Conservation (phyloP, 1,140 invertebrate species). For the Oppia nitens region DNA sequence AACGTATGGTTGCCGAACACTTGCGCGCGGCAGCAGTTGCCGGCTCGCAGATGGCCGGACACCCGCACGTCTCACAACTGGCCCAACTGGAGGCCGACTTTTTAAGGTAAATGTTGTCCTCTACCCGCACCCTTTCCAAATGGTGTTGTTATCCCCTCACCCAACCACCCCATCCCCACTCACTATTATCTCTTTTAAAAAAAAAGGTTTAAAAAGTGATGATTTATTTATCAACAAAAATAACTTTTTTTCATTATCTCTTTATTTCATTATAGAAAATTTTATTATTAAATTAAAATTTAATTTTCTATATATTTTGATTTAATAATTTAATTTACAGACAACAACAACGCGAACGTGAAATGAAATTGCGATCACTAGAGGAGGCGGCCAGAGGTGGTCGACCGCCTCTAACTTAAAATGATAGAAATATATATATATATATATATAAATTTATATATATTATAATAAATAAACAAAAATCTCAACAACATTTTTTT, state of each 20-base stretch:
- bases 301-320: too few species aligned
- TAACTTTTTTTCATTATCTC: background rate
- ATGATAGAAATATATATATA: too few species aligned
- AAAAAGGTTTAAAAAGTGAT: too few species aligned
- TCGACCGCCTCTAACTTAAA: background rate
- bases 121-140: too few species aligned
- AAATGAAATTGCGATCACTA: background rate
- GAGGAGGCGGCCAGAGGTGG: background rate
- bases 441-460: too few species aligned
- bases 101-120: background rate
- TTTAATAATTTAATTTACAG: too few species aligned
- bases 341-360: background rate
- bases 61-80: background rate
- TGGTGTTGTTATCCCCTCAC: too few species aligned
- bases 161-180: too few species aligned
- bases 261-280: too few species aligned
- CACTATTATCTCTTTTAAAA: too few species aligned
- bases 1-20: constrained; percentile 37
- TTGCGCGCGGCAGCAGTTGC: constrained; percentile 27
- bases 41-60: background rate
- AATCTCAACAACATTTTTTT: too few species aligned
- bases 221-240: background rate
- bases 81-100: background rate
- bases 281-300: background rate
- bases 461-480: too few species aligned